phyloP scores from a whole-genome alignment of 2,113 vertebrate species.

The Onychostoma macrolepis region DNA sequence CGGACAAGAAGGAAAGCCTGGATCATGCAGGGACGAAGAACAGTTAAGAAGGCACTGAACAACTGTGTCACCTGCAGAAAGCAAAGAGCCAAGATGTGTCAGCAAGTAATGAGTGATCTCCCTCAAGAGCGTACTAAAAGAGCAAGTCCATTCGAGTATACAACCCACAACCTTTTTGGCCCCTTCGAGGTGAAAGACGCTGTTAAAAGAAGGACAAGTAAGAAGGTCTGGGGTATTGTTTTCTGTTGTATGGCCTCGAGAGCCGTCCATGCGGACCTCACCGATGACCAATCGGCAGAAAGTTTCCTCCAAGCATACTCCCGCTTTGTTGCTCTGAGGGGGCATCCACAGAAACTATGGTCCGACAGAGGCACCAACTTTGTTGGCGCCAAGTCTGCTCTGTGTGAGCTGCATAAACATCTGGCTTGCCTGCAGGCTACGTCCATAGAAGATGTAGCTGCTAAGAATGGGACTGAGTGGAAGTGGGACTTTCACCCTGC shows the following conservation, averaged over 20 bases:
- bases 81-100: conserved; percentile 30
- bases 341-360: conserved; percentile 40
- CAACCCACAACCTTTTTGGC: conserved; percentile 23
- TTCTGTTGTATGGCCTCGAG: conserved; percentile 38
- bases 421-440: neutral
- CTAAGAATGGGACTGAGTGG: conserved; percentile 22
- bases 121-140: conserved; percentile 11
- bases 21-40: conserved; percentile 33
- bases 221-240: conserved; percentile 41
- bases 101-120: conserved; percentile 41
- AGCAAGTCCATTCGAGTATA: conserved; percentile 9
- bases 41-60: conserved; percentile 27
- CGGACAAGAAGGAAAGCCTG: conserved; percentile 31
- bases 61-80: conserved; percentile 41
- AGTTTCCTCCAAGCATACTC: conserved; percentile 35
- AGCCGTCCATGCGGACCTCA: conserved; percentile 30
- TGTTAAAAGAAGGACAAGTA: conserved; percentile 36
- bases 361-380: conserved; percentile 23
- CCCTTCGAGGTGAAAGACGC: conserved; percentile 27
- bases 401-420: neutral
- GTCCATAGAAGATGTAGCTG: conserved; percentile 19
- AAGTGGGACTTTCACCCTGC: conserved; percentile 23
- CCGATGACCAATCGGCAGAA: neutral
- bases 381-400: neutral
- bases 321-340: conserved; percentile 14